phyloP scores from a whole-genome alignment of 2,888 invertebrate genomes.

The Leptinotarsa juncta region DNA sequence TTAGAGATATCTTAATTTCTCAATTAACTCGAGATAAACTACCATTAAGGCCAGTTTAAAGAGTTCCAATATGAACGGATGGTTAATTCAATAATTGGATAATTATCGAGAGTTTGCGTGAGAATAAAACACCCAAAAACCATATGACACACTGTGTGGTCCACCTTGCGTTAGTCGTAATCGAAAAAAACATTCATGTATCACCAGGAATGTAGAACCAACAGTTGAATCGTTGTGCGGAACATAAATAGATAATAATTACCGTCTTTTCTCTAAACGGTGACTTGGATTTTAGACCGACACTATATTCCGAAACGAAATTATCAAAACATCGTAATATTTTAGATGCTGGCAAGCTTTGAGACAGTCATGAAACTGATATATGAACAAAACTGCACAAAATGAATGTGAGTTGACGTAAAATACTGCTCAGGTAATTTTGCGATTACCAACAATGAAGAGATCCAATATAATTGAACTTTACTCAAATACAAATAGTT shows the following conservation, averaged over 20 bases:
- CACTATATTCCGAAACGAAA: background rate
- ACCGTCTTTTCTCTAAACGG: too few relatives aligned
- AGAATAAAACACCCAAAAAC: conserved; percentile 24
- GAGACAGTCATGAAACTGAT: background rate
- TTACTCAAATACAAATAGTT: too few relatives aligned
- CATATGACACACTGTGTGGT: background rate
- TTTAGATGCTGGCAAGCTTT: conserved; percentile 4
- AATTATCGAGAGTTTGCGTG: conserved; percentile 24
- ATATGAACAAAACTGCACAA: background rate
- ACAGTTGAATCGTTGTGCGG: background rate
- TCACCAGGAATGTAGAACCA: background rate
- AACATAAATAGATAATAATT: too few relatives aligned
- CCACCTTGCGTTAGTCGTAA: background rate
- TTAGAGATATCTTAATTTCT: conserved; percentile 36
- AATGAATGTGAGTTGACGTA: background rate
- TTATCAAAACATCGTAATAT: conserved; percentile 5
- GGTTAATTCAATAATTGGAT: conserved; percentile 35
- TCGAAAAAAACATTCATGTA: background rate
- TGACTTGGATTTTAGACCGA: background rate
- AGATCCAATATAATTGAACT: too few relatives aligned
- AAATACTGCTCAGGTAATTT: background rate
- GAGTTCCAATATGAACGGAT: conserved; percentile 26
- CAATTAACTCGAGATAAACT: conserved; percentile 34
- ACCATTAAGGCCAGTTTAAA: conserved; percentile 32
- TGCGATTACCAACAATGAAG: too few relatives aligned